Base-by-base conservation (phyloP, 2,797 vertebrate genomes). In the Limosa lapponica region DNA sequence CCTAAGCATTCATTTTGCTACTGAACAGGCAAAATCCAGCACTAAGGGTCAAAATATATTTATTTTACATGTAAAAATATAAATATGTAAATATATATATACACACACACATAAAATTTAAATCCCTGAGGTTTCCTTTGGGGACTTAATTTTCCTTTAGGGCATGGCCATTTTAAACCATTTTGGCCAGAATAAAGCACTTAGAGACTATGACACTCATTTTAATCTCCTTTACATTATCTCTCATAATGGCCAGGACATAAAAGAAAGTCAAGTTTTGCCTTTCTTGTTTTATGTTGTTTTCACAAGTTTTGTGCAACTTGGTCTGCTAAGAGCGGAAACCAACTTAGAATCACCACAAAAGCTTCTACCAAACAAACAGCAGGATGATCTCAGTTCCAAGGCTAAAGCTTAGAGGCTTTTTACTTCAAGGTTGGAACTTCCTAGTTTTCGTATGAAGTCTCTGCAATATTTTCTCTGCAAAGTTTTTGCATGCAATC, bases 21-120 rank as follows among this genome's bases (percentile, higher is more conserved):
- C 37, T 83, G 69, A 52, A 71, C 4, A 4, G 34, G 22, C 77
- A 19, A 85, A 95, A 91, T 18, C 2, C 34, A 71, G 8, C 8
- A 37, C 15, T 81, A 89, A 59, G 15, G 3, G 25, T 80, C n/a
- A 87, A 81, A 93, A 83, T 48, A 43, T 1, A 36, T 62, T 73
- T 36, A 80, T 36, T 87, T 78, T 52, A 57, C 17, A 39, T 4
- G 1, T 16, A 1, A 49, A 3, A n/a, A 18, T 14, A 36, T 6
- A 54, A 2, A 1, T 52, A 4, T 30, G n/a, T n/a, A 3, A n/a
- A 18, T 14, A 36, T 6, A 54, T 2, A 1, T 52, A 4, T 30
- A 16, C 7, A 37, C 3, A 48, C 2, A 78, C 16, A 74, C 2
- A 59, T 5, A 61, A 65, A 51, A 85, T n/a, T 43, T 74, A 57